Base-by-base conservation (phyloP, 2,888 invertebrate species). In the Sarcophaga caerulescens region DNA sequence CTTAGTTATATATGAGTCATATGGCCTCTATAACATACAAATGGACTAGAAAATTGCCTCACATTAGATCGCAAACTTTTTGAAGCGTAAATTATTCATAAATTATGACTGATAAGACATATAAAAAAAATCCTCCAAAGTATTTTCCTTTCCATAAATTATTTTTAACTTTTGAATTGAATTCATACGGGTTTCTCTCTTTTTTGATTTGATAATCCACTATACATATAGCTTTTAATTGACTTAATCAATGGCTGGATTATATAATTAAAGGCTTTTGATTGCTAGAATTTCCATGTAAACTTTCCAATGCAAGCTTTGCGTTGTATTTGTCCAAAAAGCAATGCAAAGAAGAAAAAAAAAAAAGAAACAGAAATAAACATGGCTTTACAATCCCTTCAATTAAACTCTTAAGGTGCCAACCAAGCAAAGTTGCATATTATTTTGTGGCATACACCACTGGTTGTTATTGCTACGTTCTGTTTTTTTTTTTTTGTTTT, bases 381-480 rank as follows among this genome's bases (percentile, higher is more conserved):
- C 35, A 35, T 52, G 12, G 17, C 71, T 25, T 71, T 63, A 3
- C 17, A 71, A 60, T 60, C 52, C 71, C 52, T 75, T 77, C 71
- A 71, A 73, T 82, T 82, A 73, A 82, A 14, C 71, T 19, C 4
- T 25, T n/a, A 78, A 71, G 12, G 47, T 75, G 44, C 23, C 69
- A 80, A 69, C 52, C 17, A 60, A 45, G 10, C 14, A 14, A 35
- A 17, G 52, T 52, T 52, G 17, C 52, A 52, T 23, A 44, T 80
- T 66, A 23, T 66, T 60, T 66, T n/a, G 44, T 65, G 70, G 45
- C 57, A 59, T 14, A 5, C 5, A 14, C 4, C 52, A 14, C 1
- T 52, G 52, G 17, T 52, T 68, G 78, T 60, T 71, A 65, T 82
- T 69, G 14, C 6, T 3, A n/a, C n/a, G 57, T 63, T 73, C 60